Percentiles rank a stretch among this genome's conserved stretches.
Evolutionary conservation across 2,113 vertebrate genomes (phyloP).

Genomic region (Delphinus delphis): DNA sequence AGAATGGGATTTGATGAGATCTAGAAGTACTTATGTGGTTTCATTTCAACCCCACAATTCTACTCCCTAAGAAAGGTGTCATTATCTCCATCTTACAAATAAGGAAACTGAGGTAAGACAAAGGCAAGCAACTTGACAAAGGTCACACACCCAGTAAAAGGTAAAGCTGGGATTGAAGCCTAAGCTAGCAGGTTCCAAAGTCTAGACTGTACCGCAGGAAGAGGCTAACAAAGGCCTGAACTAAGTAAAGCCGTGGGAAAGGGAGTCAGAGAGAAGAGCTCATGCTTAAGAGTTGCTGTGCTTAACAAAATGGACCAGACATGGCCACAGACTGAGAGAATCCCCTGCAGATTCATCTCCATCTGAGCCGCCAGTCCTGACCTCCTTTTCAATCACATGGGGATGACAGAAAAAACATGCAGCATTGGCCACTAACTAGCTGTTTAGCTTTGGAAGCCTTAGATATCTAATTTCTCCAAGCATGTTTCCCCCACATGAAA

Average conservation of each 20-base stretch:
- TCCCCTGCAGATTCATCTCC: not conserved
- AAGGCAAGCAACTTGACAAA: not conserved
- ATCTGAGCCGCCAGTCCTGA: accelerated
- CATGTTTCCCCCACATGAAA: too few species aligned
- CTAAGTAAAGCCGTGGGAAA: not conserved
- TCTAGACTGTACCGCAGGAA: not conserved
- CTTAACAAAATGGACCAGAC: not conserved
- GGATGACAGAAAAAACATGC: not conserved
- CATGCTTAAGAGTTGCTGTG: accelerated
- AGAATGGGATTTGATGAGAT: not conserved
- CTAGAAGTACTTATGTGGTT: not conserved
- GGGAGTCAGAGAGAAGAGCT: not conserved
- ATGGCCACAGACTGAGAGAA: not conserved
- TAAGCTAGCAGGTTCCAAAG: not conserved
- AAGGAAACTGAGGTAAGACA: not conserved
- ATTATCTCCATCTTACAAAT: not conserved
- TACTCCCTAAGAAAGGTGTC: not conserved
- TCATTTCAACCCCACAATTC: not conserved
- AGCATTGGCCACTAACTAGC: not conserved
- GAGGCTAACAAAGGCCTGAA: not conserved
- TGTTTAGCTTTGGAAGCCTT: not conserved
- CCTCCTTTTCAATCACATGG: not conserved
- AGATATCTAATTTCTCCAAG: not conserved
- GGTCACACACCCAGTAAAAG: not conserved
- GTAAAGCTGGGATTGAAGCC: not conserved